phyloP scores from a whole-genome alignment of 2,797 vertebrate species.

The Microchirus variegatus region DNA sequence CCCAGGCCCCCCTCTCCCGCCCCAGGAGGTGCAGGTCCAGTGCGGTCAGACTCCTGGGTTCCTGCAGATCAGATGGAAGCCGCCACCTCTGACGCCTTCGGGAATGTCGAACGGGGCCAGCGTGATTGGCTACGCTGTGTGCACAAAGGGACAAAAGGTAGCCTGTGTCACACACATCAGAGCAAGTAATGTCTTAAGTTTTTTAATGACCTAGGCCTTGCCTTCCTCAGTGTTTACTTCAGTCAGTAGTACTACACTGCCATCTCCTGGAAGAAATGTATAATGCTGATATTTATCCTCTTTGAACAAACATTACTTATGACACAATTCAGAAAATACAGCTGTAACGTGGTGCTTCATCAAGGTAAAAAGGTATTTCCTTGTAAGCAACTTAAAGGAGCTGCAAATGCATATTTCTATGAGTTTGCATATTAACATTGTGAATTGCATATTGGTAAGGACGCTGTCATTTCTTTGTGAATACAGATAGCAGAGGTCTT shows the following conservation, averaged over 20 bases:
- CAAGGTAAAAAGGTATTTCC: too few relatives aligned
- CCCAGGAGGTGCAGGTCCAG: conserved; percentile 90
- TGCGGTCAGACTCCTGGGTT: conserved; percentile 84
- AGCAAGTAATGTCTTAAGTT: background rate
- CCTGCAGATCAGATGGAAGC: conserved; percentile 92
- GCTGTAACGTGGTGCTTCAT: background rate
- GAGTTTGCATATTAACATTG: conserved; percentile 8
- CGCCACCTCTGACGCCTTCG: conserved; percentile 85
- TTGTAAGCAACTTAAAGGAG: too few relatives aligned
- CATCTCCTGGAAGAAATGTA: conserved; percentile 68
- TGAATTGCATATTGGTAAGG: conserved; percentile 42
- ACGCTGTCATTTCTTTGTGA: conserved; percentile 54
- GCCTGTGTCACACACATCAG: conserved; percentile 28
- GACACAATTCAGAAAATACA: background rate
- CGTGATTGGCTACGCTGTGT: conserved; percentile 94
- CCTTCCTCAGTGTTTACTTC: background rate
- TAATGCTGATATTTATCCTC: conserved; percentile 18
- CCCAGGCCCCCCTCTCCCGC: conserved; percentile 91
- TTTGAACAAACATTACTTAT: conserved; percentile 12
- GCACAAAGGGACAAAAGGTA: conserved; percentile 95
- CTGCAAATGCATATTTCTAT: conserved; percentile 1
- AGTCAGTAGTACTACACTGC: conserved; percentile 54
- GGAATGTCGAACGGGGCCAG: conserved; percentile 94
- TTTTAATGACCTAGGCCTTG: background rate
- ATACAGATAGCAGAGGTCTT: conserved; percentile 93